A percentile compares a stretch with the other conserved stretches of the same genome.
phyloP scores from a whole-genome alignment of 1,140 invertebrate genomes.

The Nephila pilipes region DNA sequence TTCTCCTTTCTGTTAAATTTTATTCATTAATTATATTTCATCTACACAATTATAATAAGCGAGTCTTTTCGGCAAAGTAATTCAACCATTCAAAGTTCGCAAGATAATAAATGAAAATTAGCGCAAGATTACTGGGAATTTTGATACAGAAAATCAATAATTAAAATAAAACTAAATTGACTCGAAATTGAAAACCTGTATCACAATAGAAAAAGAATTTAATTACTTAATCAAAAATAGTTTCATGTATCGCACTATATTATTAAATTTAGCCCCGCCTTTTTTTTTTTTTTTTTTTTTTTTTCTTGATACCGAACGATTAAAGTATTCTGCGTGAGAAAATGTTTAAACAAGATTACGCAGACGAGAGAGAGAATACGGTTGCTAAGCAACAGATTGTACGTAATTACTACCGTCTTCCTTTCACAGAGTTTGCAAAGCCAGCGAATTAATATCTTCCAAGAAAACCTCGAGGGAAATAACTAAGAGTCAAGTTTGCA shows the following conservation, averaged over 20 bases:
- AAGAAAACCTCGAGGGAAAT: background rate
- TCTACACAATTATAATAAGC: too few species aligned
- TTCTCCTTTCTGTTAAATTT: too few species aligned
- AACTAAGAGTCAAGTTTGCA: background rate
- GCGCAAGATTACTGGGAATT: background rate
- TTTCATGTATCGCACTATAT: background rate
- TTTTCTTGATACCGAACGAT: too few species aligned
- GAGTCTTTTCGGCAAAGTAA: too few species aligned
- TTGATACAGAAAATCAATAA: background rate
- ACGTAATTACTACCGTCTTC: background rate
- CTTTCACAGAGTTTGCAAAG: background rate
- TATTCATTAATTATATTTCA: too few species aligned
- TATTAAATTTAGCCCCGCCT: background rate
- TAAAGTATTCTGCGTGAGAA: background rate
- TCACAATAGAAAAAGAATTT: background rate
- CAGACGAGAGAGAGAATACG: background rate
- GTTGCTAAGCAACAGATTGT: background rate
- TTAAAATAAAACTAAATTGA: background rate
- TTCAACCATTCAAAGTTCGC: too few species aligned
- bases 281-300: too few species aligned
- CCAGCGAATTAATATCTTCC: background rate
- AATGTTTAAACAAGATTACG: slow-evolving; percentile 10
- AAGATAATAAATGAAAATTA: too few species aligned
- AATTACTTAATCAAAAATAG: background rate
- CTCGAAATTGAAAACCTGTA: background rate